phyloP scores from a whole-genome alignment of 2,888 invertebrate species.

The Geophilus truncorum region DNA sequence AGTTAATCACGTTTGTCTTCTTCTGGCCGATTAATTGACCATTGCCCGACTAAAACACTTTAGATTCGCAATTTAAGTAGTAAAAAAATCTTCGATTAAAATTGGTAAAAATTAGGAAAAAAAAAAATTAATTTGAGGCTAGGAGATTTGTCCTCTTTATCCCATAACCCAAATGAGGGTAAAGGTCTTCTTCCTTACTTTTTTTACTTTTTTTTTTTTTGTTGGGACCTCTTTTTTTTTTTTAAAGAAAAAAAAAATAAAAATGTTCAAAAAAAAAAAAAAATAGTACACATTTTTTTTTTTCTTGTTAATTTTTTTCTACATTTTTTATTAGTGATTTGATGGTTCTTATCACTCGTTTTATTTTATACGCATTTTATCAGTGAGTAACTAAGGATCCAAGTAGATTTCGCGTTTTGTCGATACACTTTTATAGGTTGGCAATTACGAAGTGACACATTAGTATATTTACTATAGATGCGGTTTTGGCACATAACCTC shows the following conservation, averaged over 20 bases:
- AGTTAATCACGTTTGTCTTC: not conserved
- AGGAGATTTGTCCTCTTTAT: slow-evolving; percentile 8
- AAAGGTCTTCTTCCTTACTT: slow-evolving; percentile 4
- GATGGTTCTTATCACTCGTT: not conserved
- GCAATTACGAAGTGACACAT: slow-evolving; percentile 19
- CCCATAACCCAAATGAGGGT: slow-evolving; percentile 21
- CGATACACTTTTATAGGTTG: not conserved
- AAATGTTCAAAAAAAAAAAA: not conserved
- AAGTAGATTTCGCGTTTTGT: not conserved
- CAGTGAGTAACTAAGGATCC: not conserved
- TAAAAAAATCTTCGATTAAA: not conserved
- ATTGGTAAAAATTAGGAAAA: not conserved
- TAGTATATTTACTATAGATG: slow-evolving; percentile 25
- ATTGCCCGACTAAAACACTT: too few species aligned
- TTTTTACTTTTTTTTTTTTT: too few species aligned
- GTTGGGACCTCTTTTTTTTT: not conserved
- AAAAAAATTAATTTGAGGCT: not conserved
- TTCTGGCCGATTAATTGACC: not conserved
- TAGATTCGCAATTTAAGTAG: too few species aligned
- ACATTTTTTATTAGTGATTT: not conserved
- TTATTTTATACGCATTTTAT: not conserved
- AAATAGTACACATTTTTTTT: not conserved
- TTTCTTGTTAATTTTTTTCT: not conserved
- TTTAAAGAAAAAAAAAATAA: not conserved
- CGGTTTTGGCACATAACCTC: slow-evolving; percentile 20